Base-by-base conservation (phyloP, 2,888 invertebrate genomes). In the Entomobrya multifasciata region DNA sequence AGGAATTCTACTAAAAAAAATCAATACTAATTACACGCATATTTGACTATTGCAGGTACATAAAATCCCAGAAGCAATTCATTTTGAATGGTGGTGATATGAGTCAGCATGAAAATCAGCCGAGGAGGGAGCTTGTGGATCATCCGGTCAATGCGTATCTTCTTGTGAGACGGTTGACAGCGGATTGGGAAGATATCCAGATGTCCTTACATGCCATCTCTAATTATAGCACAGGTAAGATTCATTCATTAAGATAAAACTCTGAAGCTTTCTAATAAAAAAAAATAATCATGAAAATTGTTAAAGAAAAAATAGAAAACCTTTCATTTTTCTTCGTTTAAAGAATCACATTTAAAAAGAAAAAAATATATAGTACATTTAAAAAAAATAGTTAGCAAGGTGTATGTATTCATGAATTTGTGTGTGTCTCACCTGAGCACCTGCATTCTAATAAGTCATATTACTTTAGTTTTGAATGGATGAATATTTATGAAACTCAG, bases 71-170 rank as follows among this genome's bases (percentile, higher is more conserved):
- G 55, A 90, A 90, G 60, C 79, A 79, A 27, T 86, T 91, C 30
- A 47, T 90, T 17, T 79, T 88, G 78, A 90, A 79, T 80, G 90
- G 89, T 8, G 8, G 36, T 36, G 36, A 36, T n/a, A n/a, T n/a
- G n/a, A n/a, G n/a, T n/a, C n/a, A n/a, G n/a, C n/a, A n/a, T n/a
- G n/a, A n/a, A n/a, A n/a, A n/a, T n/a, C n/a, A n/a, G n/a, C n/a
- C n/a, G n/a, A n/a, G n/a, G n/a, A 89, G 89, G 47, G 90, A 91
- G 15, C 89, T 92, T 78, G 91, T 92, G 15, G 91, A 90, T 47
- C 92, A 92, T 90, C 92, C 92, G 5, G 91, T 92, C 1, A 92
- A 92, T 79, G 92, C 92, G 10, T 92, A 91, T 79, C 90, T 92
- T 41, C 91, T 92, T 20, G 89, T 92, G 57, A 91, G 92, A 67